Conservation (phyloP, 2,797 vertebrate species). For the Myripristis murdjan region DNA sequence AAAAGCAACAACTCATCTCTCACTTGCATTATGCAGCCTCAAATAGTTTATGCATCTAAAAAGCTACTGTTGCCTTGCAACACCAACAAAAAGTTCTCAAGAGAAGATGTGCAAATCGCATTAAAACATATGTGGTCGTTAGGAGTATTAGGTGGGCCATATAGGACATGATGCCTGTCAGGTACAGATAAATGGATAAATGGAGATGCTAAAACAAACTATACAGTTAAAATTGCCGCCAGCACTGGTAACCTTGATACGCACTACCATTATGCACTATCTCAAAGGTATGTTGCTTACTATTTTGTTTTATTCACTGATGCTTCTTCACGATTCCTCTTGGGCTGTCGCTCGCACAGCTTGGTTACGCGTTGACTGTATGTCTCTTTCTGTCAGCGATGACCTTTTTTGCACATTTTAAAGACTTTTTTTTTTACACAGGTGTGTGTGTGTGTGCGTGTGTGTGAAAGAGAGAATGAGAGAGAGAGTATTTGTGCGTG, state of each 20-base stretch:
- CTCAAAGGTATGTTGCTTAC: slow-evolving; percentile 19
- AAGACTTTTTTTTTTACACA: slow-evolving; percentile 88
- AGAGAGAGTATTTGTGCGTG: slow-evolving; percentile 22
- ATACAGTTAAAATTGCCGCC: slow-evolving; percentile 9
- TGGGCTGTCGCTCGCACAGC: slow-evolving; percentile 83
- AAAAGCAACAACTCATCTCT: background rate
- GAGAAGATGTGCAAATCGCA: background rate
- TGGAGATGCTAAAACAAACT: background rate
- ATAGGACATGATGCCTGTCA: background rate
- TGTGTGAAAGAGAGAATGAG: slow-evolving; percentile 17
- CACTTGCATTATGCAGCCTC: slow-evolving; percentile 5
- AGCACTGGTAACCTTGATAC: slow-evolving; percentile 52
- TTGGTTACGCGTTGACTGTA: slow-evolving; percentile 84
- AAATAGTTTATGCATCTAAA: background rate
- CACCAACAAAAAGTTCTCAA: background rate
- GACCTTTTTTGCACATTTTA: slow-evolving; percentile 98
- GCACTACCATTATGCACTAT: slow-evolving; percentile 70
- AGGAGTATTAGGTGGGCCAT: too few species aligned
- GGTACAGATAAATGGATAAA: background rate
- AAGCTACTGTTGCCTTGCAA: slow-evolving; percentile 1
- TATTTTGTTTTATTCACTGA: slow-evolving; percentile 46
- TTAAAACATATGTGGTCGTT: background rate
- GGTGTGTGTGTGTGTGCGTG: slow-evolving; percentile 91
- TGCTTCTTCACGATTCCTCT: slow-evolving; percentile 57
- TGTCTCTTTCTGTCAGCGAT: slow-evolving; percentile 75